Percentiles rank a stretch among this genome's conserved stretches.
Conservation (phyloP, 2,113 vertebrate genomes). For the Himantopus leucocephalus region DNA sequence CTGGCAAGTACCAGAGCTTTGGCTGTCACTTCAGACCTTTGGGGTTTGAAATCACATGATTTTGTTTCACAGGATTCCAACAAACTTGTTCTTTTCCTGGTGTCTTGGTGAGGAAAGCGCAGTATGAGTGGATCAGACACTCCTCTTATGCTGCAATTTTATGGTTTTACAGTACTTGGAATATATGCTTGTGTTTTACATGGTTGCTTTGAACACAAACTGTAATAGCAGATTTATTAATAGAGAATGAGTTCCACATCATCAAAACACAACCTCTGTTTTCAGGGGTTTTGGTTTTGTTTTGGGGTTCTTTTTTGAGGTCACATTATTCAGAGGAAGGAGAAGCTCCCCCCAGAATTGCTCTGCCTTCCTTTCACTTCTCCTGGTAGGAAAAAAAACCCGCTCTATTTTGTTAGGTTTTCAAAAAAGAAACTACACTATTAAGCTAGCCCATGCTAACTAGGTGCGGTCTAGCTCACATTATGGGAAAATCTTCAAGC, state of each 20-base stretch:
- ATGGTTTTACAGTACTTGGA: background rate
- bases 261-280: background rate
- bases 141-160: background rate
- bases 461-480: background rate
- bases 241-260: background rate
- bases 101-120: background rate
- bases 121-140: background rate
- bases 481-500: background rate
- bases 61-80: background rate
- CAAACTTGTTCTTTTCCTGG: background rate
- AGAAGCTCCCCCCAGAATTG: background rate
- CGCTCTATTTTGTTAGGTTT: background rate
- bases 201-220: background rate
- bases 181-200: background rate
- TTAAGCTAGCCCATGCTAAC: background rate
- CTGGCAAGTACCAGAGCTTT: background rate
- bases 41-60: background rate
- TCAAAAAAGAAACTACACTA: background rate
- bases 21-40: background rate
- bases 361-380: background rate
- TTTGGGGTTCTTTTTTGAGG: background rate
- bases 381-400: no score
- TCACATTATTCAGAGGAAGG: background rate
- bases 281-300: background rate
- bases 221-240: background rate